phyloP scores from a whole-genome alignment of 2,888 invertebrate genomes.

The Chaitophorus viminalis region DNA sequence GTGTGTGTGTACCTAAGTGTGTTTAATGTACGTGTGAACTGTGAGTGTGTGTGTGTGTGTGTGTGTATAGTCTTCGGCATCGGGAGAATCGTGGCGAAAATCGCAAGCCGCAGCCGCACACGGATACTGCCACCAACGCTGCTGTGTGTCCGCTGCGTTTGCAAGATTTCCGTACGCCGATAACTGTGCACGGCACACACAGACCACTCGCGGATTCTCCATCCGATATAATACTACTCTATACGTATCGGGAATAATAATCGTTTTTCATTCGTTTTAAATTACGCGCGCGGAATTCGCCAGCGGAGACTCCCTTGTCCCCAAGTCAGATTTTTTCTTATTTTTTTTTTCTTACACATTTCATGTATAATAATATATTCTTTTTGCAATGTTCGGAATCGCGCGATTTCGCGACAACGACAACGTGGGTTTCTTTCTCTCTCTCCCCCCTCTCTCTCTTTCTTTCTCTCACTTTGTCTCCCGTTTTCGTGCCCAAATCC shows the following conservation, averaged over 20 bases:
- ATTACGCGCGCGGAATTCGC: not conserved
- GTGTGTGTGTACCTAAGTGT: no score
- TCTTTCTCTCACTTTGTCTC: not conserved
- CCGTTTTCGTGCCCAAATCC: constrained; percentile 31
- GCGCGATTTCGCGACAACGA: not conserved
- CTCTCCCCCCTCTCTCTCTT: not conserved
- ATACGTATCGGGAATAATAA: not conserved
- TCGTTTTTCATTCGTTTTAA: constrained; percentile 2
- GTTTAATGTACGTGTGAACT: no score
- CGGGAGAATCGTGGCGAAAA: constrained; percentile 32
- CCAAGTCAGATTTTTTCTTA: not conserved
- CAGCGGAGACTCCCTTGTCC: not conserved
- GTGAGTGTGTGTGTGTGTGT: not conserved
- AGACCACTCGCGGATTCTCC: not conserved
- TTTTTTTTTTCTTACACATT: not conserved
- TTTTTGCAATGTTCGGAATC: not conserved
- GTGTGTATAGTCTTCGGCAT: not conserved
- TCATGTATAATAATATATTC: not conserved
- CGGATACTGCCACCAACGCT: constrained; percentile 1
- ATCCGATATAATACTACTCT: not conserved
- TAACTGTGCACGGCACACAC: not conserved
- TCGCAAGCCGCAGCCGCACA: not conserved
- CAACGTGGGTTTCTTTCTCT: not conserved
- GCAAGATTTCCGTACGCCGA: constrained; percentile 18
- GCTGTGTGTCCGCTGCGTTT: not conserved